Evolutionary conservation across 1,140 invertebrate genomes (phyloP), one percentile per base, ranked within the genome.

Genomic region (Hylaeus anthracinus): DNA sequence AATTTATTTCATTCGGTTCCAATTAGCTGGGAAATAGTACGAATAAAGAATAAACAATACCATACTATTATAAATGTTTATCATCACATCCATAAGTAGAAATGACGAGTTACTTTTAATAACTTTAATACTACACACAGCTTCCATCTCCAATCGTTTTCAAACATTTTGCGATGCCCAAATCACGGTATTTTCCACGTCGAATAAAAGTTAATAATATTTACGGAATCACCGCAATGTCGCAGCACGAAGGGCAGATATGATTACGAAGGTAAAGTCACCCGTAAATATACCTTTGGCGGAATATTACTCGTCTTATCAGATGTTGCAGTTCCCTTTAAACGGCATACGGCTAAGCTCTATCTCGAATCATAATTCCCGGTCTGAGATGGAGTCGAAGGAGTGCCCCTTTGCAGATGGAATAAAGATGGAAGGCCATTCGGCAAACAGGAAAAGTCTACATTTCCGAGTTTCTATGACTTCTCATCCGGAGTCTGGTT

Each of bases 341-440:
- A 70, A 73, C 41, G n/a, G 39, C 26, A 48, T 10, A 65, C 51
- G 60, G 43, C 45, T 48, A 15, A 51, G 9, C 58, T 60, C 70
- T 84, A 86, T 83, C 86, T 86, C 41, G 70, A 71, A 87, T 87
- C 85, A 86, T 87, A 86, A 87, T 87, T 87, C 56, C 61, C 43
- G 56, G 70, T 48, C 72, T 14, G 56, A 61, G 66, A 79, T 78
- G 66, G 79, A 85, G 85, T 83, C 72, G 84, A 79, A 86, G 63
- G 74, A 72, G 60, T 56, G 66, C 69, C 53, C 74, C 87, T 92
- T 92, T 92, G 84, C 90, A 91, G 90, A 92, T 92, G 90, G 89
- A 90, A 92, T 92, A 91, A 92, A 92, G 91, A 91, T 91, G 90
- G 64, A 84, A 84, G 80, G 82, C 73, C 82, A 86, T 88, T 90